Evolutionary conservation across 1,140 invertebrate species (phyloP).

Genomic region (Oncopodura yosiiana): DNA sequence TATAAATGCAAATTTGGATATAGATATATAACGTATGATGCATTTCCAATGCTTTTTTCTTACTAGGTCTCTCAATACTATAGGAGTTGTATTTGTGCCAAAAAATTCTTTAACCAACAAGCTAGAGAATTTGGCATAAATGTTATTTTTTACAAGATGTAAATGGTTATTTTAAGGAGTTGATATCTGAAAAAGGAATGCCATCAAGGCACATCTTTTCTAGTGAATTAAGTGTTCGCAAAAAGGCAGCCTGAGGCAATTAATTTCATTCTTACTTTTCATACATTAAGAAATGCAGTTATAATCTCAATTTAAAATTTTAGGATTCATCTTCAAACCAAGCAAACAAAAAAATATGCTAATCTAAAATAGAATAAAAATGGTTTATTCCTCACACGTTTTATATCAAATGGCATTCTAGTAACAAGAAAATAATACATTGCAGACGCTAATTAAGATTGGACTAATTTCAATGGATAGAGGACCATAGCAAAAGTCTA

Average conservation of each 20-base stretch:
- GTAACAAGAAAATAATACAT: background rate
- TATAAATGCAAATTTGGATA: no score
- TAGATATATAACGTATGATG: no score
- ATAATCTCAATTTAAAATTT: no score
- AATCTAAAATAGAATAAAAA: background rate
- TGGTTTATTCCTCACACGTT: background rate
- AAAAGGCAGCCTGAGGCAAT: slow-evolving; percentile 34
- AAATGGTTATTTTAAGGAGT: background rate
- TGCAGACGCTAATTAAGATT: no score
- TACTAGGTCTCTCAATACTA: no score
- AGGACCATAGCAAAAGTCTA: no score
- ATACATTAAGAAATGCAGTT: background rate
- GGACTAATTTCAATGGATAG: no score
- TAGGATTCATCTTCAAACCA: no score
- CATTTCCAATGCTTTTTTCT: no score
- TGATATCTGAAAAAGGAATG: background rate
- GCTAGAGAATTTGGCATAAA: background rate
- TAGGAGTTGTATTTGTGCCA: background rate
- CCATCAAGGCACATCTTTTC: slow-evolving; percentile 33
- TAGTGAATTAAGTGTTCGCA: slow-evolving; percentile 11
- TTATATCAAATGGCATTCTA: slow-evolving; percentile 1
- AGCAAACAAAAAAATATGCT: background rate
- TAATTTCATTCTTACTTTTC: slow-evolving; percentile 1
- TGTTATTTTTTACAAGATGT: background rate
- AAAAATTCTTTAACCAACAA: background rate